These are phyloP conservation scores for Halictus quadricinctus DNA, from an alignment of 2,888 invertebrate species.

Conservation along the genomic window DNA sequence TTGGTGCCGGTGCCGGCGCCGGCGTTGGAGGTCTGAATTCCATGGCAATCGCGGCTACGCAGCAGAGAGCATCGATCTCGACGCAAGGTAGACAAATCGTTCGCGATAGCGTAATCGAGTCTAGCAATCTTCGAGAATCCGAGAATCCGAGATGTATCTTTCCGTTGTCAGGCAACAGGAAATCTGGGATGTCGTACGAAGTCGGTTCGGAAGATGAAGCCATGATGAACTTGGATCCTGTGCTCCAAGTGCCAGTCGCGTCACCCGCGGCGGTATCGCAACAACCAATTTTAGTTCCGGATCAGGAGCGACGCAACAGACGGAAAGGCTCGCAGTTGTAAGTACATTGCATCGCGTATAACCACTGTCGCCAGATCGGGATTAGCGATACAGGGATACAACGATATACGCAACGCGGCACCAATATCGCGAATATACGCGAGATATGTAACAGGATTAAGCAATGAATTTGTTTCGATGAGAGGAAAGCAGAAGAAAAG, in stretches of 20 bases:
- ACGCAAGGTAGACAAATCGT: slow-evolving; percentile 69
- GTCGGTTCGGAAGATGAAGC: slow-evolving; percentile 78
- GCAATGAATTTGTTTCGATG: background rate
- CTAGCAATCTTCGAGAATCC: background rate
- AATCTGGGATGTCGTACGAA: slow-evolving; percentile 78
- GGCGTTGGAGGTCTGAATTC: slow-evolving; percentile 78
- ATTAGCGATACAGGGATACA: too few species aligned
- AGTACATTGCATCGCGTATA: slow-evolving; percentile 81
- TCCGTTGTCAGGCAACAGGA: slow-evolving; percentile 32
- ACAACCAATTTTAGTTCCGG: slow-evolving; percentile 87
- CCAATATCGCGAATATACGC: too few species aligned
- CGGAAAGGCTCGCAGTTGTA: slow-evolving; percentile 93
- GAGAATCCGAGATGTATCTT: background rate
- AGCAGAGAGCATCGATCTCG: slow-evolving; percentile 78
- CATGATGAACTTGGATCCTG: slow-evolving; percentile 81
- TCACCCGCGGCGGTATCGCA: slow-evolving; percentile 84
- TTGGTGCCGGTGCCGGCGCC: background rate
- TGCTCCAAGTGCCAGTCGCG: slow-evolving; percentile 73
- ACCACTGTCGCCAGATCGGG: background rate
- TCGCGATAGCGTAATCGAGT: background rate
- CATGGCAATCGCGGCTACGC: slow-evolving; percentile 81
- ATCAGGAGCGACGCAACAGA: slow-evolving; percentile 88
- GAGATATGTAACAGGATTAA: background rate
- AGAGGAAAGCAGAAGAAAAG: slow-evolving; percentile 11
- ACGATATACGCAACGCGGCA: too few species aligned